phyloP scores from a whole-genome alignment of 2,113 vertebrate species.

The Alces alces region DNA sequence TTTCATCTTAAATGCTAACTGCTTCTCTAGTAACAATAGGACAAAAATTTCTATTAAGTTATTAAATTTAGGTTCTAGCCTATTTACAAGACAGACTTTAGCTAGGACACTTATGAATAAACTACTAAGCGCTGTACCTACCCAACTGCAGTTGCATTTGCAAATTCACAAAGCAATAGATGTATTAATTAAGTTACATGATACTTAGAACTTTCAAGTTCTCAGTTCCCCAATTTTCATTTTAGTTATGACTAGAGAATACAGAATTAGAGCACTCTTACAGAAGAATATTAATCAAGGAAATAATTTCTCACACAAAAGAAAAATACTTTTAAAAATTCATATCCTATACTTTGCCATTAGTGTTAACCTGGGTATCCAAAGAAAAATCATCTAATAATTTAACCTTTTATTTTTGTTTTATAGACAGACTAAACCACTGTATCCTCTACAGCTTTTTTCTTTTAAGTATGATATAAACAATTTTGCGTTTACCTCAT shows the following conservation, averaged over 20 bases:
- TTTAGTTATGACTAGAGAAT: not conserved
- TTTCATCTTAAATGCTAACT: slow-evolving; percentile 23
- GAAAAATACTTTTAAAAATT: not conserved
- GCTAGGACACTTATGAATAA: not conserved
- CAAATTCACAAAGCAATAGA: not conserved
- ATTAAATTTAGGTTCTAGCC: not conserved
- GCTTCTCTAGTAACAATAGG: not conserved
- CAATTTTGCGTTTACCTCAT: not conserved
- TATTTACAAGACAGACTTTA: not conserved
- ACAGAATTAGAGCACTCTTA: not conserved
- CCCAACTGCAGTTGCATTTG: not conserved
- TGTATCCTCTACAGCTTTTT: not conserved
- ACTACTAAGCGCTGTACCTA: not conserved
- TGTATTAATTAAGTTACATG: slow-evolving; percentile 19
- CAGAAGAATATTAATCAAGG: not conserved
- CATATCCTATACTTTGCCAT: not conserved
- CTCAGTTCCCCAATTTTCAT: not conserved
- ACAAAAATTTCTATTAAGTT: not conserved
- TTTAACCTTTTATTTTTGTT: not conserved
- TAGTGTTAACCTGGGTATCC: not conserved
- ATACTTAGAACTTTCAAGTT: not conserved
- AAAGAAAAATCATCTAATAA: not conserved
- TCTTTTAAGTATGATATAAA: not conserved
- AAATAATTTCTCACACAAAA: not conserved
- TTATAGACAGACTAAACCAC: not conserved